Conservation (phyloP, 2,888 invertebrate species). For the Crioceris asparagi region DNA sequence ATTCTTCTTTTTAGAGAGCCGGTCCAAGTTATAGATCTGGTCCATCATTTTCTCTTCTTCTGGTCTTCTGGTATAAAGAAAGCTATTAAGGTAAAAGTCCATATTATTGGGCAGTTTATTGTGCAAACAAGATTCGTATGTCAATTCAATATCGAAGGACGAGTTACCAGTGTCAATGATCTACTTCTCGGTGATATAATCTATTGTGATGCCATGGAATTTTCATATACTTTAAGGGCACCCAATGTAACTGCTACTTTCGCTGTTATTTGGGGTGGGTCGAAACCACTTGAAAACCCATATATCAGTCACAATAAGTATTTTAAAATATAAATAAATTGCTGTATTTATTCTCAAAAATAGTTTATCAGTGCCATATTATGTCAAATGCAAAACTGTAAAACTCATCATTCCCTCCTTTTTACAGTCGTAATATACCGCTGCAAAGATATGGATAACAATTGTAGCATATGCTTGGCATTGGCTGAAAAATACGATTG, state of each 20-base stretch:
- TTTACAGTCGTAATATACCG: constrained; percentile 74
- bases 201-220: constrained; percentile 88
- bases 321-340: too few relatives aligned
- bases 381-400: too few relatives aligned
- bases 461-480: constrained; percentile 94
- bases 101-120: constrained; percentile 91
- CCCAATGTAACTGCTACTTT: constrained; percentile 90
- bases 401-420: too few relatives aligned
- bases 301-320: constrained; percentile 77
- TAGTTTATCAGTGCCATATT: too few relatives aligned
- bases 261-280: constrained; percentile 92
- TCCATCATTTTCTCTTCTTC: constrained; percentile 88
- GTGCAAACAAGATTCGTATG: constrained; percentile 90
- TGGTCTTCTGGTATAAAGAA: constrained; percentile 83
- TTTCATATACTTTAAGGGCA: constrained; percentile 79
- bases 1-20: constrained; percentile 49
- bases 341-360: too few relatives aligned
- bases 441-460: constrained; percentile 94
- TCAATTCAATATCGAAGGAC: constrained; percentile 91
- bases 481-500: constrained; percentile 85
- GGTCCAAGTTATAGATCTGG: constrained; percentile 91
- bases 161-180: constrained; percentile 85
- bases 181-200: constrained; percentile 85
- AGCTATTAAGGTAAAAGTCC: constrained; percentile 84
- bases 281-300: constrained; percentile 92